Percentiles rank a stretch among this genome's conserved stretches.
Evolutionary conservation across 2,888 invertebrate species (phyloP).

Genomic region (Doris montereyensis): DNA sequence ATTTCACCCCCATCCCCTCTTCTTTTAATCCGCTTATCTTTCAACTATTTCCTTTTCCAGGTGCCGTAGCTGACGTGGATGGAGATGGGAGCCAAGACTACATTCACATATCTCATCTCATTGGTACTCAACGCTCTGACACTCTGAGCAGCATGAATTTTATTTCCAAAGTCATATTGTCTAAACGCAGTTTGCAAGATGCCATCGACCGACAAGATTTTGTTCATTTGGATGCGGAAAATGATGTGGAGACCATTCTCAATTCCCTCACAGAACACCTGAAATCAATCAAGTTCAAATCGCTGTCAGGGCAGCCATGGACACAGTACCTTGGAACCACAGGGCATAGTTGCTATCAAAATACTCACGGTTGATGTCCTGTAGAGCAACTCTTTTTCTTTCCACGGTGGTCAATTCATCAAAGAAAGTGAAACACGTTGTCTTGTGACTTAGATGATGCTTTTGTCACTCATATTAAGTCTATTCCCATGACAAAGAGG

Average conservation of each 20-base stretch:
- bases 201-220: background rate
- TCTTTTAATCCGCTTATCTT: too few relatives aligned
- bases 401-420: too few relatives aligned
- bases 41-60: slow-evolving; percentile 6
- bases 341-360: slow-evolving; percentile 1
- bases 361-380: too few relatives aligned
- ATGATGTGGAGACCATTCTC: background rate
- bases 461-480: too few relatives aligned
- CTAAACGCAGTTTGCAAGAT: slow-evolving; percentile 20
- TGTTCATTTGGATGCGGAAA: background rate
- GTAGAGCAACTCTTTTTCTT: too few relatives aligned
- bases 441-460: too few relatives aligned
- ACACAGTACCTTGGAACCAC: background rate
- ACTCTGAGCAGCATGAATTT: background rate
- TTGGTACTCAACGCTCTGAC: slow-evolving; percentile 25
- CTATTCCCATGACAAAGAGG: too few relatives aligned
- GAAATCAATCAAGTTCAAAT: slow-evolving; percentile 10
- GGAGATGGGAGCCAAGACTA: slow-evolving; percentile 38
- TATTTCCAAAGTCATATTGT: slow-evolving; percentile 12
- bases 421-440: too few relatives aligned
- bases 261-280: background rate
- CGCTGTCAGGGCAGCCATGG: slow-evolving; percentile 1
- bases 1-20: too few relatives aligned
- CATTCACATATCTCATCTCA: slow-evolving; percentile 34
- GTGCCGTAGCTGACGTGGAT: slow-evolving; percentile 41